phyloP scores from a whole-genome alignment of 2,113 vertebrate genomes.

The Sylvia atricapilla region DNA sequence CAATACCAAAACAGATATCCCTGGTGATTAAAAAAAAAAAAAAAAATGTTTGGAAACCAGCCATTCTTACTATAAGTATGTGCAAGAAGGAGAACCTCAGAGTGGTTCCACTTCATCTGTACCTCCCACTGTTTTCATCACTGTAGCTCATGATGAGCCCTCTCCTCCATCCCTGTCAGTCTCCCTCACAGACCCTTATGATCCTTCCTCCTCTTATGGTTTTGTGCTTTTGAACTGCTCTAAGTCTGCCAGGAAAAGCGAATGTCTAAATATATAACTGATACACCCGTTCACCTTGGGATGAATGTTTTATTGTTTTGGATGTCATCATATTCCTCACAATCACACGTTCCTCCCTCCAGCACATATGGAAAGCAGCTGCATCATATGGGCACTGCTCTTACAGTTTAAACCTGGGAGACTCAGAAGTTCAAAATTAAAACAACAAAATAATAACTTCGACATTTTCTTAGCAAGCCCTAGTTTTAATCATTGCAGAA shows the following conservation, averaged over 20 bases:
- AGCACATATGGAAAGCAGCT: slow-evolving; percentile 52
- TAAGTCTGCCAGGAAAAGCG: background rate
- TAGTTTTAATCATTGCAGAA: background rate
- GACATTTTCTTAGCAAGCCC: background rate
- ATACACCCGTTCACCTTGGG: slow-evolving; percentile 54
- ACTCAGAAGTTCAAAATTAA: background rate
- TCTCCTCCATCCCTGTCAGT: slow-evolving; percentile 18
- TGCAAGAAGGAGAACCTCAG: background rate
- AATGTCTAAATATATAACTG: slow-evolving; percentile 52
- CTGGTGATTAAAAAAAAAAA: background rate
- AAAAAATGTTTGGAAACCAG: background rate
- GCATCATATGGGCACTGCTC: background rate
- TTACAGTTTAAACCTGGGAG: background rate
- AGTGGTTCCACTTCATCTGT: slow-evolving; percentile 17
- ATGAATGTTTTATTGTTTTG: slow-evolving; percentile 37
- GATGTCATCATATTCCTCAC: slow-evolving; percentile 44
- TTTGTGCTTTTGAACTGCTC: slow-evolving; percentile 27
- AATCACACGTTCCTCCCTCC: slow-evolving; percentile 1
- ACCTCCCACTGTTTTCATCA: slow-evolving; percentile 55
- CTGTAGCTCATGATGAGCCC: background rate
- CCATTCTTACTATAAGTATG: background rate
- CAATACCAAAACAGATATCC: background rate
- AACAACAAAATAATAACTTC: background rate
- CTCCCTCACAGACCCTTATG: background rate
- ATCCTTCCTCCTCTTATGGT: background rate